Percentiles rank a stretch among this genome's conserved stretches.
Conservation (phyloP, 2,113 vertebrate species). For the Bothrops jararaca region DNA sequence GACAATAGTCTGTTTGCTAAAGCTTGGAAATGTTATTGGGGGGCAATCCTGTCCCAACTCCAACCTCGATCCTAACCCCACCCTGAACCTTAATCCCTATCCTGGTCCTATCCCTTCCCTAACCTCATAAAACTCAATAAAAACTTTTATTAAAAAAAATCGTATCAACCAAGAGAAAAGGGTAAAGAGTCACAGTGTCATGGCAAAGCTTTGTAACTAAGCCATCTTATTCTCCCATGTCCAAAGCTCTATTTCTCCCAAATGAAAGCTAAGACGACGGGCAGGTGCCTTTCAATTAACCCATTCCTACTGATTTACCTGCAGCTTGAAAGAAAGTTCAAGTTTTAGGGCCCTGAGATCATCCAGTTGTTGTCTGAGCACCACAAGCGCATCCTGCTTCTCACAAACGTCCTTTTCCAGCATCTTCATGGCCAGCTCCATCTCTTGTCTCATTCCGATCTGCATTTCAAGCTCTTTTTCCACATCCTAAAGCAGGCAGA, state of each 20-base stretch:
- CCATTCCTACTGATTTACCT: conserved; percentile 71
- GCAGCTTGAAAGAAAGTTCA: conserved; percentile 90
- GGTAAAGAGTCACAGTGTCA: neutral
- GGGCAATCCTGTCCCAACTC: too few species aligned
- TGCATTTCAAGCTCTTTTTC: conserved; percentile 95
- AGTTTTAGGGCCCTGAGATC: conserved; percentile 93
- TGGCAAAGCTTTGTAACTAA: neutral
- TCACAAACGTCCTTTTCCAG: conserved; percentile 97
- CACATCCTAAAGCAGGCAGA: conserved; percentile 78
- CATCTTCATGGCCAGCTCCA: conserved; percentile 99
- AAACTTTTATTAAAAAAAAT: too few species aligned
- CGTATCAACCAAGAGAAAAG: neutral
- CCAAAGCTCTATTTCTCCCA: neutral
- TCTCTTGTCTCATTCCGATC: conserved; percentile 98
- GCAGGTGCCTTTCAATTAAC: neutral
- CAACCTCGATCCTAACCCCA: too few species aligned
- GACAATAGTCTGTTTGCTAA: too few species aligned
- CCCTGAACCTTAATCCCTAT: too few species aligned
- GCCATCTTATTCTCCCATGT: neutral
- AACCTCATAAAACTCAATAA: too few species aligned
- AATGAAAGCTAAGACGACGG: neutral
- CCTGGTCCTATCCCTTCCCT: too few species aligned
- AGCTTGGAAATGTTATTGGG: too few species aligned
- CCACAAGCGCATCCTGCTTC: conserved; percentile 92
- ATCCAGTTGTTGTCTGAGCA: conserved; percentile 91